These are phyloP conservation scores for Drosophila aldrichi DNA, from an alignment of 2,888 invertebrate genomes.

Conservation along the genomic window DNA sequence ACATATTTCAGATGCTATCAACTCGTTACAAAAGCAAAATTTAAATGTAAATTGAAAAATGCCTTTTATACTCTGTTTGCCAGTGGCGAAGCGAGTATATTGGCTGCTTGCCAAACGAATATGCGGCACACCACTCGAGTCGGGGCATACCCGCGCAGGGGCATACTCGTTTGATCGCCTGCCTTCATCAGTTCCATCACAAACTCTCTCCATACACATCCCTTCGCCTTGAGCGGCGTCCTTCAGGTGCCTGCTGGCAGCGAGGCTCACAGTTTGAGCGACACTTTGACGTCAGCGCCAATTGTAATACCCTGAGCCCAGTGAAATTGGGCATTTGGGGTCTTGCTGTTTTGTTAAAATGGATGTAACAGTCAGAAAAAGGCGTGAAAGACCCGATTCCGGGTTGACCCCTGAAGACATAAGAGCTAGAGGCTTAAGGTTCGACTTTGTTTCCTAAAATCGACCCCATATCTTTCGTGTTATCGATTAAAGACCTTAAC, in stretches of 20 bases:
- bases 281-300: slow-evolving; percentile 48
- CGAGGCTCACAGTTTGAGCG: slow-evolving; percentile 33
- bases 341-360: too few species aligned
- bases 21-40: background rate
- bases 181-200: background rate
- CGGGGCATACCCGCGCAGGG: background rate
- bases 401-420: too few species aligned
- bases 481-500: too few species aligned
- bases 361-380: too few species aligned
- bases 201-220: slow-evolving; percentile 6
- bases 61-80: background rate
- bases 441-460: too few species aligned
- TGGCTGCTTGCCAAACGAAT: background rate
- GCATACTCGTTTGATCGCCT: slow-evolving; percentile 12
- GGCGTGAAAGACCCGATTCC: too few species aligned
- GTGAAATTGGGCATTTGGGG: too few species aligned
- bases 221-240: slow-evolving; percentile 1
- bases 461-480: too few species aligned
- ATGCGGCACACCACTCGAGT: background rate
- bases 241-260: slow-evolving; percentile 16
- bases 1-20: background rate
- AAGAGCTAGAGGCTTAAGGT: too few species aligned
- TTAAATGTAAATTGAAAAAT: slow-evolving; percentile 15
- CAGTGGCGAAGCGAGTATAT: background rate
- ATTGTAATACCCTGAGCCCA: slow-evolving; percentile 5